Evolutionary conservation across 2,888 invertebrate species (phyloP), one percentile per base, ranked within the genome.

Genomic region (Tridacna crocea): DNA sequence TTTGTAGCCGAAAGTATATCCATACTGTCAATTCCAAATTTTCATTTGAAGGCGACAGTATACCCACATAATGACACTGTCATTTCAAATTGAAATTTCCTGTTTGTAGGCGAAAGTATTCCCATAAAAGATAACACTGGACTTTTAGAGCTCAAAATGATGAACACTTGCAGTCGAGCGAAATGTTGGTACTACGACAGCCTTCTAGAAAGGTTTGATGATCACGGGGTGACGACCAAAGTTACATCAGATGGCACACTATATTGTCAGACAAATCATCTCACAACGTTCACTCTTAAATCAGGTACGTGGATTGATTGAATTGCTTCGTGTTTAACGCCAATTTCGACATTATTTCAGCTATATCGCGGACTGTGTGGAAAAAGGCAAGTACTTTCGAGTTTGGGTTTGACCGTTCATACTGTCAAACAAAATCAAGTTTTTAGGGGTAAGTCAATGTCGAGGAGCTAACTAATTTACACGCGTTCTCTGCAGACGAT

Each of bases 151-250:
- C 65, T 80, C 15, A 72, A 73, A 46, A 72, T 80, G 10, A 65
- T 51, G n/a, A 17, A 13, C 17, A 1, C 22, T 17, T 80, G 80
- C 22, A 36, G 58, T 3, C 55, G 72, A 4, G 58, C 75, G 0
- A 55, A 65, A 24, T 80, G 80, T 68, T 80, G 72, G 72, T 80
- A 76, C 65, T 76, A 60, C 15, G 48, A 80, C 19, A 26, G 55
- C 8, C 17, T 73, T 0, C n/a, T 76, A 0, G 24, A 76, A 46
- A 27, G 66, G 19, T 80, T 63, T 46, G 61, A 72, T 58, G 72
- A 76, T 22, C 12, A 47, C 17, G 72, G 72, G 0, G 72, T 80
- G 10, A 48, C 51, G 12, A 73, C 72, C 2, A 48, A 55, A 4
- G 22, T 51, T 11, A 27, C 72, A n/a, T 60, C 76, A 15, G 58